A percentile compares a stretch with the other conserved stretches of the same genome.
These are phyloP conservation scores for Coptotermes formosanus DNA, from an alignment of 1,140 invertebrate genomes.

Conservation along the genomic window DNA sequence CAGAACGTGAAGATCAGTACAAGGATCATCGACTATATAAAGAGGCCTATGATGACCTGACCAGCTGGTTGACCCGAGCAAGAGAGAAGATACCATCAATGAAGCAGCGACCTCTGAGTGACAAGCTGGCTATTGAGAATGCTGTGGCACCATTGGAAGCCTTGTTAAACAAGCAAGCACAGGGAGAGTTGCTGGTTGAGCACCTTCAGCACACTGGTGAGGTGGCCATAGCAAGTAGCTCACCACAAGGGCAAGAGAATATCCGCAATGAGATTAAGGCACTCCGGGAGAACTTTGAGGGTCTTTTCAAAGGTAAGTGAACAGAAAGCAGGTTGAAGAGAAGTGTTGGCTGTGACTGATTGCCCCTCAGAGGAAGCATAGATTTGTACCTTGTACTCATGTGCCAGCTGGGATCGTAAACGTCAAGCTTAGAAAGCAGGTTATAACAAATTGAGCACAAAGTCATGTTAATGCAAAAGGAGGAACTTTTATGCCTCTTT, in stretches of 20 bases:
- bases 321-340: too few relatives aligned
- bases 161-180: conserved; percentile 83
- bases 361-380: too few relatives aligned
- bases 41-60: conserved; percentile 84
- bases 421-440: too few relatives aligned
- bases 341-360: too few relatives aligned
- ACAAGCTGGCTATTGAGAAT: conserved; percentile 85
- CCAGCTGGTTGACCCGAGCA: conserved; percentile 78
- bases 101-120: conserved; percentile 79
- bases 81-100: conserved; percentile 85
- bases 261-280: conserved; percentile 83
- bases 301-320: conserved; percentile 65
- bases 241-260: conserved; percentile 70
- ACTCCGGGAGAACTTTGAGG: conserved; percentile 79
- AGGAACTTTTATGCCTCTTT: too few relatives aligned
- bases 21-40: conserved; percentile 85
- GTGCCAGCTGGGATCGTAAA: too few relatives aligned
- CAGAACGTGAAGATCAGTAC: conserved; percentile 80
- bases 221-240: conserved; percentile 81
- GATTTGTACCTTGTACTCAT: too few relatives aligned
- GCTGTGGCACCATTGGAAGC: conserved; percentile 82
- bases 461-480: too few relatives aligned
- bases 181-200: conserved; percentile 84
- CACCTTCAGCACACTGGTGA: conserved; percentile 82
- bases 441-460: too few relatives aligned